Conservation (phyloP, 2,113 vertebrate genomes). For the Rhadina sibilatrix region DNA sequence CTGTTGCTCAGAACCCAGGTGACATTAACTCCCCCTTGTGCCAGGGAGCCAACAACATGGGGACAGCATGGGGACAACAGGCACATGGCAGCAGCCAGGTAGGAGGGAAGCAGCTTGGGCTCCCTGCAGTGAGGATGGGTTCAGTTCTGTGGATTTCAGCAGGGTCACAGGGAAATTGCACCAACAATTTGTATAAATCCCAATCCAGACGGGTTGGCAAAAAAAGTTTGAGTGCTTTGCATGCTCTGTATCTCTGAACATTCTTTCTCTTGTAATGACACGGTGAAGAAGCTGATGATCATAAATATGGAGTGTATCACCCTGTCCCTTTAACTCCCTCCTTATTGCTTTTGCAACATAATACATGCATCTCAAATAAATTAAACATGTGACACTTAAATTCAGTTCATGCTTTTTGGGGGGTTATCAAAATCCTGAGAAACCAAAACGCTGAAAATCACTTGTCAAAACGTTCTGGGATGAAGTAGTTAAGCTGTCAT, state of each 20-base stretch:
- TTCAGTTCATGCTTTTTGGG: slow-evolving; percentile 11
- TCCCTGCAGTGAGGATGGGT: neutral
- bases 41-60: rapidly evolving
- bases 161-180: neutral
- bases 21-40: neutral
- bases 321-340: neutral
- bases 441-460: slow-evolving; percentile 33
- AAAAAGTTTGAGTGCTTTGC: neutral
- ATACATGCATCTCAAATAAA: slow-evolving; percentile 35
- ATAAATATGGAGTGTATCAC: slow-evolving; percentile 5
- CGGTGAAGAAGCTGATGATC: neutral
- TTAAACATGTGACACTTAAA: slow-evolving; percentile 46
- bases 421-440: slow-evolving; percentile 36
- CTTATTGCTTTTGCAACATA: neutral
- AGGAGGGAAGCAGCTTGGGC: neutral
- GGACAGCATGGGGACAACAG: too few species aligned
- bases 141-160: neutral
- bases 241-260: neutral
- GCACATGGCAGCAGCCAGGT: neutral
- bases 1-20: rapidly evolving
- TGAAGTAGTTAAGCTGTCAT: slow-evolving; percentile 59
- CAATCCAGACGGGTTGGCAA: neutral
- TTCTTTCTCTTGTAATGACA: neutral
- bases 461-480: slow-evolving; percentile 56
- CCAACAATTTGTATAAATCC: neutral